A percentile compares a stretch with the other conserved stretches of the same genome.
phyloP scores from a whole-genome alignment of 2,888 invertebrate species.

The Agrotis segetum region DNA sequence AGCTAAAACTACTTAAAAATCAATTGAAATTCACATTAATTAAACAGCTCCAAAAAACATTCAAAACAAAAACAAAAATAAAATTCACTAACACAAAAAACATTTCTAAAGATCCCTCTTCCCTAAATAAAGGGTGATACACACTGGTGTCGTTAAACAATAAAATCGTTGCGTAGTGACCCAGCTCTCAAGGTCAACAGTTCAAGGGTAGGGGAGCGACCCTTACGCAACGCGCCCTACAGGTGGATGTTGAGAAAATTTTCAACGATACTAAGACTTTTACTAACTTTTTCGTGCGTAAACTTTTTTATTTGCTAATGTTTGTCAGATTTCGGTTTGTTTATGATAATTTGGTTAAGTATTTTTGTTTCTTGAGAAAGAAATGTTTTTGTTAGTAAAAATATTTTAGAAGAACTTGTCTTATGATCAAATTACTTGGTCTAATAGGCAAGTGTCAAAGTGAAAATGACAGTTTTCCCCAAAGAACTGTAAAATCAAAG shows the following conservation, averaged over 20 bases:
- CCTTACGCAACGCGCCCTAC: slow-evolving; percentile 73
- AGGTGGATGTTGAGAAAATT: slow-evolving; percentile 71
- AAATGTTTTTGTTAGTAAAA: no score
- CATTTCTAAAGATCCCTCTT: slow-evolving; percentile 24
- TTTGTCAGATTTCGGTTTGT: slow-evolving; percentile 4
- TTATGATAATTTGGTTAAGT: slow-evolving; percentile 6
- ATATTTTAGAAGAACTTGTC: no score
- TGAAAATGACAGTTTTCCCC: no score
- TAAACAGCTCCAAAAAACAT: slow-evolving; percentile 11
- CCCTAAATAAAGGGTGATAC: slow-evolving; percentile 66
- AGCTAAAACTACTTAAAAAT: background rate
- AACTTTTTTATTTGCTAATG: slow-evolving; percentile 18
- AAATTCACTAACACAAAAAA: slow-evolving; percentile 16
- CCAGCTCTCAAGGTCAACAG: slow-evolving; percentile 76
- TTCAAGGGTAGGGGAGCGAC: slow-evolving; percentile 80
- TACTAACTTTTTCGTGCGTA: slow-evolving; percentile 21
- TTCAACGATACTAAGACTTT: slow-evolving; percentile 45
- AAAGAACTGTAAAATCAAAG: no score
- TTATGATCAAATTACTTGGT: no score
- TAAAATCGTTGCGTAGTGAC: slow-evolving; percentile 78
- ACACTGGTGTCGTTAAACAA: slow-evolving; percentile 69
- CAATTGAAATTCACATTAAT: background rate
- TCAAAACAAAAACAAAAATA: slow-evolving; percentile 15
- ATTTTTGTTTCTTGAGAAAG: no score
- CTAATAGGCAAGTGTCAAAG: no score